Base-by-base conservation (phyloP, 2,113 vertebrate genomes). In the Pardalotus punctatus region DNA sequence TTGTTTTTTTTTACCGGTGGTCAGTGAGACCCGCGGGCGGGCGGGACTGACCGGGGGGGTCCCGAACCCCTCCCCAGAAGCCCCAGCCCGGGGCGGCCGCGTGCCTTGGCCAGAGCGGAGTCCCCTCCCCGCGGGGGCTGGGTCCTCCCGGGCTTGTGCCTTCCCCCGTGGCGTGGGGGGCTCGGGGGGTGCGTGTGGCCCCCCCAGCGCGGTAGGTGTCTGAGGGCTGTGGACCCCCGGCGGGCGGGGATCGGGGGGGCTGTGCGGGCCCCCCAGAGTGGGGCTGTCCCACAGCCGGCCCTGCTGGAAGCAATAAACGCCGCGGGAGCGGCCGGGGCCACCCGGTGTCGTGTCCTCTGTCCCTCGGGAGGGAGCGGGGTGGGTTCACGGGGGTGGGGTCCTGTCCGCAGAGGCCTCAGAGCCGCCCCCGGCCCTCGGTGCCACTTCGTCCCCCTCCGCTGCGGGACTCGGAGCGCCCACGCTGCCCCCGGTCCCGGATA, bases 261-360 rank as follows among this genome's bases (percentile, higher is more conserved):
- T 43, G 42, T 28, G 45, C 2, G 38, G 18, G 4, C 4, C 35
- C 54, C 60, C 28, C 33, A n/a, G 38, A 19, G 40, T 1, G 43
- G 43, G 60, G 54, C 21, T 23, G 40, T 23, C 40, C 21, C 71
- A 27, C 15, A 14, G 64, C 33, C 25, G 60, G 89, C 74, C 67
- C 74, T 42, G 74, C 76, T 80, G 74, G 74, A 61, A 86, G 89
- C 82, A 86, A 91, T 91, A 91, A 91, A 91, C 4, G 82, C 74
- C 66, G 60, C 73, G 21, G 60, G 67, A 80, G 81, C 82, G 67
- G 89, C 82, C 67, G 25, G 82, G 89, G 89, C 82, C 61, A 33
- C 2, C 31, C 57, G 36, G 43, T 51, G 60, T 51, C 45, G 10
- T 86, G 89, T 86, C 22, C 4, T 86, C 8, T 69, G 61, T 86